phyloP scores from a whole-genome alignment of 2,797 vertebrate species.

The Gallinago stenura region DNA sequence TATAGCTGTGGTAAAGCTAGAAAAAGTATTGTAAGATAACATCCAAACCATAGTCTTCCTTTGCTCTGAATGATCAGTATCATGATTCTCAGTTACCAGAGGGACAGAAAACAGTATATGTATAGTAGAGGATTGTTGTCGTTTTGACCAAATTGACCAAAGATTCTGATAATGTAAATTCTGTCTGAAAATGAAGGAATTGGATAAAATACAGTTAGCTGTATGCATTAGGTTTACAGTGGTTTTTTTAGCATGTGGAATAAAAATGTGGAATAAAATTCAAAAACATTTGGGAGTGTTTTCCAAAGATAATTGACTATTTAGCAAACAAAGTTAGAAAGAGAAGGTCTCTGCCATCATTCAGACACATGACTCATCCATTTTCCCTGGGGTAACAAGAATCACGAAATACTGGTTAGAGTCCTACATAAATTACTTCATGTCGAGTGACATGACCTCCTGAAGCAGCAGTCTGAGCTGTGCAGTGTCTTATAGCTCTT shows the following conservation, averaged over 20 bases:
- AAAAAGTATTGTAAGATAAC: not conserved
- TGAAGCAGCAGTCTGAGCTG: conserved; percentile 14
- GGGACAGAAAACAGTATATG: not conserved
- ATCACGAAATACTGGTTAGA: conserved; percentile 7
- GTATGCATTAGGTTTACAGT: not conserved
- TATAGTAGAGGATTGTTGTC: not conserved
- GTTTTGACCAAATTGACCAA: not conserved
- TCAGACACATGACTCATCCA: not conserved
- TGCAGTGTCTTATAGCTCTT: not conserved
- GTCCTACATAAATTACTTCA: conserved; percentile 1
- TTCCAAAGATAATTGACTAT: not conserved
- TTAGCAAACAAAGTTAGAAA: conserved; percentile 1
- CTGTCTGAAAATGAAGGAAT: not conserved
- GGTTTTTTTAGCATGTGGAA: not conserved
- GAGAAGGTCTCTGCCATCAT: not conserved
- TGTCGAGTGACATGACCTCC: not conserved
- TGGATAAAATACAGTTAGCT: not conserved
- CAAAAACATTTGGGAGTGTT: not conserved
- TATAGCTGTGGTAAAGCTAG: not conserved
- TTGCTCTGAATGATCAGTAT: not conserved
- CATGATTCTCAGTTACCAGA: not conserved
- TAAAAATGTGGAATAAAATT: not conserved
- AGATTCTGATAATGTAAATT: not conserved
- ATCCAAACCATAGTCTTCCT: not conserved
- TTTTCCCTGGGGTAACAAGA: not conserved